Base-by-base conservation (phyloP, 2,113 vertebrate species). In the Austrofundulus limnaeus region DNA sequence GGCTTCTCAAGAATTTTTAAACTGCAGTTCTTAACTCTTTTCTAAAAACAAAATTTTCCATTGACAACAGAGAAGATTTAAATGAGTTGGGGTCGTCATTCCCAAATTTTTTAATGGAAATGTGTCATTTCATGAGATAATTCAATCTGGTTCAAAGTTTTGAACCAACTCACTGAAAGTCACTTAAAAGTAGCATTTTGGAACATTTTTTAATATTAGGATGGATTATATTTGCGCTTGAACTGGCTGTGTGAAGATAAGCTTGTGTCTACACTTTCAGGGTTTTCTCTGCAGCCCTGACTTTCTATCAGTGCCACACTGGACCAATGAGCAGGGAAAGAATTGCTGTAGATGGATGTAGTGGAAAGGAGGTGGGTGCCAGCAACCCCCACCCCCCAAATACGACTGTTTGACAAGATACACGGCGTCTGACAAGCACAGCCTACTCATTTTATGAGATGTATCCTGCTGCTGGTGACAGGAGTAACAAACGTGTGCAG, bases 391-490 rank as follows among this genome's bases (percentile, higher is more conserved):
- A 60, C 54, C 59, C 24, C 60, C 69, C 11, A 65, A 65, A 72
- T 72, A 51, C 59, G 21, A 16, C 61, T 63, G 38, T 54, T 48
- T 48, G 70, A 84, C 63, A 58, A 67, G 76, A 79, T n/a, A 11
- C 51, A 66, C 43, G 47, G 66, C 45, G 48, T 66, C 70, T 69
- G 71, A 77, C 77, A 69, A 48, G 55, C 62, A 60, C 77, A 47
- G 54, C 67, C 77, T 75, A 64, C 64, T 63, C 64, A 57, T 37
- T 68, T 66, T 60, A 72, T 57, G 55, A 70, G 28, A 45, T 9
- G 67, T 75, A 56, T 59, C 57, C 61, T 50, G 47, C 70, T 61
- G 72, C 59, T 50, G 70, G 56, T 78, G 83, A 76, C 68, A 73
- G 68, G 59, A 59, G 31, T 46, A 71, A 78, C 38, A 67, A 51